Evolutionary conservation across 2,888 invertebrate species (phyloP).

Genomic region (Cremastobaeus sp.): DNA sequence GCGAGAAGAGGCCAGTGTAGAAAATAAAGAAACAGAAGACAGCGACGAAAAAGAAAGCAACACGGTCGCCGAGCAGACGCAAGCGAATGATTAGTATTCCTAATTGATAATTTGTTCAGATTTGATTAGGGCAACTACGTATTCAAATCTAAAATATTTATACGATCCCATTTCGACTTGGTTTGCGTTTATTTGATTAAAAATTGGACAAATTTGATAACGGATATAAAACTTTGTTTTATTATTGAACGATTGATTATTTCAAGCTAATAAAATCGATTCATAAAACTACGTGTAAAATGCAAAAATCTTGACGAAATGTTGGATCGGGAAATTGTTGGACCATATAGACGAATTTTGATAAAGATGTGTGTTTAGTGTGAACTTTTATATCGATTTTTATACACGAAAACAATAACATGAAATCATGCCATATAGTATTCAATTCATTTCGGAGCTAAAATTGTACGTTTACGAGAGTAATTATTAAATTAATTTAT

Average conservation of each 20-base stretch:
- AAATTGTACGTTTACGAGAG: neutral
- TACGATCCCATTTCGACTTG: conserved; percentile 23
- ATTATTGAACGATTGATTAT: no score
- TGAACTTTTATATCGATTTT: no score
- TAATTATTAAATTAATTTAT: conserved; percentile 50
- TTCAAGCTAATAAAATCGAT: no score
- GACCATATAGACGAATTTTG: no score
- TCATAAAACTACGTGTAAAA: no score
- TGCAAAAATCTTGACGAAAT: no score
- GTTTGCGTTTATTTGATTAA: neutral
- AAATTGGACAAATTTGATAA: no score
- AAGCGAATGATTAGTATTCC: conserved; percentile 42
- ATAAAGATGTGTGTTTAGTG: no score
- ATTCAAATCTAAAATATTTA: conserved; percentile 25
- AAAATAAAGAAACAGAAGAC: conserved; percentile 52
- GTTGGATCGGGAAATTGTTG: no score
- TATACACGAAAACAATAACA: no score
- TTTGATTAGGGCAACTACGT: conserved; percentile 35
- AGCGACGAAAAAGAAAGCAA: conserved; percentile 26
- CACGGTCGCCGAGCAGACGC: conserved; percentile 20
- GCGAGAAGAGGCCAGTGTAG: conserved; percentile 21
- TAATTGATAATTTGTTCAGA: conserved; percentile 47
- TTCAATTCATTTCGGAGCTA: conserved; percentile 14
- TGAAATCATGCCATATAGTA: no score
- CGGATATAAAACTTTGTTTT: no score